Base-by-base conservation (phyloP, 2,888 invertebrate species). In the Rhagium mordax region DNA sequence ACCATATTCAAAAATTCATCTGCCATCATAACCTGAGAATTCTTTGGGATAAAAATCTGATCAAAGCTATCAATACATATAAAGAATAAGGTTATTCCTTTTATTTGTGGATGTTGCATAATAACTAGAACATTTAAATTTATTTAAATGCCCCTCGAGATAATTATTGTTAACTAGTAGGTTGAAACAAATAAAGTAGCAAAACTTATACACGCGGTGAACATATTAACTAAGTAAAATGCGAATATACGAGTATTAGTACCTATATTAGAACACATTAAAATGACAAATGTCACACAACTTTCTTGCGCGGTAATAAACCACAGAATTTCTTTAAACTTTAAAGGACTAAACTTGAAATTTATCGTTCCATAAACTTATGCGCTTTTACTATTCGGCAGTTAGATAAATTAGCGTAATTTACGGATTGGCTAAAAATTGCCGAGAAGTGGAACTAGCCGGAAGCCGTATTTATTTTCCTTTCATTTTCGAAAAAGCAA, bases 381-480 rank as follows among this genome's bases (percentile, higher is more conserved):
- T 16, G 48, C 49, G 47, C 27, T 51, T 67, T 69, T 69, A 60
- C 60, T 29, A 51, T 27, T 27, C 33, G 13, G 29, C 7, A 49
- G 33, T 21, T 21, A 60, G 24, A 60, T 60, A 57, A 69, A 69
- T 48, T 61, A 60, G 24, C 13, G 18, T n/a, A 69, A 51, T 69
- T 69, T 69, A 69, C 41, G 69, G 51, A 60, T 69, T 47, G 33
- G 18, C 21, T 33, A 51, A 53, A 48, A 60, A 10, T 69, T 60
- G 33, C 18, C 57, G 47, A 24, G 6, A 24, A 20, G 51, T n/a
- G 3, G 27, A 16, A 69, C n/a, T 69, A 59, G 51, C 69, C 69
- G 69, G 69, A 64, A 70, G 41, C 18, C 57, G 55, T 62, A 64
- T 70, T 70, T 70, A 53, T 70, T 70, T 70, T 70, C 70, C 1